These are phyloP conservation scores for Pavo muticus DNA, from an alignment of 2,113 vertebrate species.

Conservation along the genomic window DNA sequence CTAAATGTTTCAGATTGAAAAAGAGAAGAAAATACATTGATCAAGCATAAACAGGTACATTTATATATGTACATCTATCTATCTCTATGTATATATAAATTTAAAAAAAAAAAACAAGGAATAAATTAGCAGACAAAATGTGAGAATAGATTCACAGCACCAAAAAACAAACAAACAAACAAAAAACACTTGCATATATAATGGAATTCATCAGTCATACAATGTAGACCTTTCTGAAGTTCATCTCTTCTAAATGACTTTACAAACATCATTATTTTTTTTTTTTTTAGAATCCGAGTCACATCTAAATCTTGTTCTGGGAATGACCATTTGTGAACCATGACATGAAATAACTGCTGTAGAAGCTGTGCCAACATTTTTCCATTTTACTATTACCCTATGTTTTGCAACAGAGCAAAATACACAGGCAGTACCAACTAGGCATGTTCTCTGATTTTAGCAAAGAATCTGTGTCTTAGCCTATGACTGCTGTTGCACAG, in stretches of 20 bases:
- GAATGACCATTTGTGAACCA: not conserved
- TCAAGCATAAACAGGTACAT: not conserved
- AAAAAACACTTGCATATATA: not conserved
- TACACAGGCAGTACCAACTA: not conserved
- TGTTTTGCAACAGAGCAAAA: not conserved
- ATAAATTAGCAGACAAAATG: not conserved
- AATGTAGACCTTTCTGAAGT: not conserved
- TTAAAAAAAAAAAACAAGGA: not conserved
- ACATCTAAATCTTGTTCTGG: not conserved
- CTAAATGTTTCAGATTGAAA: not conserved
- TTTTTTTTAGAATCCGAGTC: not conserved
- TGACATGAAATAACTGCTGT: not conserved
- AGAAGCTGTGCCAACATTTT: not conserved
- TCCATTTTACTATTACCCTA: not conserved
- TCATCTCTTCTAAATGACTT: not conserved
- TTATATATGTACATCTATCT: not conserved
- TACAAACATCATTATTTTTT: not conserved
- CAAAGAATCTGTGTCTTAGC: not conserved
- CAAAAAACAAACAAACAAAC: not conserved
- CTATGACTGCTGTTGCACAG: not conserved
- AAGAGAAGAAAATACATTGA: not conserved
- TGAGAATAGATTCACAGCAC: not conserved
- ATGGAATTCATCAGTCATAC: not conserved
- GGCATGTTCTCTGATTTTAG: rapidly evolving
- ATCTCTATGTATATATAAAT: not conserved